These are phyloP conservation scores for Brachyptera risi DNA, from an alignment of 2,888 invertebrate species.

Conservation along the genomic window DNA sequence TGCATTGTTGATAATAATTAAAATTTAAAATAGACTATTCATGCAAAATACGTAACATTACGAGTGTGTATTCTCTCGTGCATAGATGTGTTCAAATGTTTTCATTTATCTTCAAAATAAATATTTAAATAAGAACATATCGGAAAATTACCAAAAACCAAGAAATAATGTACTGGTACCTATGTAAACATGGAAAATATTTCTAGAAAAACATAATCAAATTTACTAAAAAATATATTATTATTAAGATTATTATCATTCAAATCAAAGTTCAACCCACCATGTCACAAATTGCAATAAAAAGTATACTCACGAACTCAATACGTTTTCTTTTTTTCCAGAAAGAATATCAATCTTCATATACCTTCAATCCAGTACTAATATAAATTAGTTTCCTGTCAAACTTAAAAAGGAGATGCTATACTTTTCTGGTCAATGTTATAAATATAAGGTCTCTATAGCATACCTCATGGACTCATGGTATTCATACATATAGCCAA, in stretches of 20 bases:
- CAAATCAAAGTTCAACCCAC: constrained; percentile 21
- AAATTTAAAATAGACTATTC: no score
- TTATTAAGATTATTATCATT: no score
- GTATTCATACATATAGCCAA: neutral
- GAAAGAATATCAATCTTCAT: constrained; percentile 1
- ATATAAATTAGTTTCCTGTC: neutral
- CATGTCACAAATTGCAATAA: constrained; percentile 29
- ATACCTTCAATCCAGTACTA: neutral
- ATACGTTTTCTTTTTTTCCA: neutral
- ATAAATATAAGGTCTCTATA: no score
- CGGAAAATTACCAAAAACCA: neutral
- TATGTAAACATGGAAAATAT: constrained; percentile 11
- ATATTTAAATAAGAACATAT: constrained; percentile 3
- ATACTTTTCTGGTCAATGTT: no score
- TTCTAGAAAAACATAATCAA: constrained; percentile 10
- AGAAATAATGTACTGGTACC: neutral
- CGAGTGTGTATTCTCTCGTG: no score
- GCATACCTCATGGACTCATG: no score
- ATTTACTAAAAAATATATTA: no score
- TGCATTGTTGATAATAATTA: neutral
- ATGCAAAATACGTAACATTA: no score
- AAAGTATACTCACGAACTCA: constrained; percentile 26
- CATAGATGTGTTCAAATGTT: no score
- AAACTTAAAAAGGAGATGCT: no score
- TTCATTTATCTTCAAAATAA: neutral